Base-by-base conservation (phyloP, 53 echinoderm and acorn worm species). In the Holothuria scabra region DNA sequence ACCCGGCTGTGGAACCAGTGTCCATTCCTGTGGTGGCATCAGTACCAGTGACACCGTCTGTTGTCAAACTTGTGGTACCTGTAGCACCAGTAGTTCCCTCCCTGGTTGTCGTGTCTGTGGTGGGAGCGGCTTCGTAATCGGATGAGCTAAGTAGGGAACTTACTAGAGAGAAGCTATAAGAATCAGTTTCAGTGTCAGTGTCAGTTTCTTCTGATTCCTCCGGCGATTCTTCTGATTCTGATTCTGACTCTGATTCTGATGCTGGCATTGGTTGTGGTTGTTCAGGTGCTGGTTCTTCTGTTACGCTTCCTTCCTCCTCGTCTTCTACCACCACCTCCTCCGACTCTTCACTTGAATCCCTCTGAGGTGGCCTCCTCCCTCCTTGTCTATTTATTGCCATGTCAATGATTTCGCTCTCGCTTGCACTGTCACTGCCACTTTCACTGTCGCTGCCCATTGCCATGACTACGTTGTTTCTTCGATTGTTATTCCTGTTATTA, bases 71-170 rank as follows among this genome's bases (percentile, higher is more conserved):
- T 41, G 41, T 41, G 10, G 6, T 6, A 41, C 41, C 41, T 5
- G 7, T 41, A 41, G 41, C 41, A 2, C 41, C 41, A 0, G 41
- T 41, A 8, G 52, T 52, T 16, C 52, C 52, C 52, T 52, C 16
- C 52, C 18, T 52, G 69, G 69, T 69, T 19, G 34, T 33, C n/a
- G 12, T 34, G 20, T 69, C 69, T 69, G 6, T 41, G 6, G 41
- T 69, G 69, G 44, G 41, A n/a, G n/a, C n/a, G n/a, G 7, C 41
- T 41, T 41, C 38, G 69, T 33, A 68, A 34, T 68, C 69, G 34
- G 37, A 68, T 19, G 35, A 35, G 13, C 69, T 68, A 11, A 33
- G 38, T 9, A 68, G 69, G 21, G 69, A 68, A 38, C 69, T 68
- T 4, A 68, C 38, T 11, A 35, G 16, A 35, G 69, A 68, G 30